Conservation (phyloP, 2,888 invertebrate genomes). For the Nemoura dubitans region DNA sequence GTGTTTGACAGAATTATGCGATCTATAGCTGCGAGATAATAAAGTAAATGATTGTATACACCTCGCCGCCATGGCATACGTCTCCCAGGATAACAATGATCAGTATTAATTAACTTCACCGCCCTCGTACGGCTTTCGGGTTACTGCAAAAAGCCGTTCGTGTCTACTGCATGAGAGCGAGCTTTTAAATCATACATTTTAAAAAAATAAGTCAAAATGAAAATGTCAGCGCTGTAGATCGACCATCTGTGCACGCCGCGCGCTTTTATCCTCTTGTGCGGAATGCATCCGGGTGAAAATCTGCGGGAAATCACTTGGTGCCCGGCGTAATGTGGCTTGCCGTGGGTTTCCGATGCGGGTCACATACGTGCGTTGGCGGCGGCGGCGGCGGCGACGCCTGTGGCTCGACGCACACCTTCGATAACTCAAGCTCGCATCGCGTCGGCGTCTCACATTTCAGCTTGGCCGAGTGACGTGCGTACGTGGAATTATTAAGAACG, state of each 20-base stretch:
- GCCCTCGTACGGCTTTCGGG: not conserved
- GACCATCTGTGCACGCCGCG: not conserved
- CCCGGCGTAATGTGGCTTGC: not conserved
- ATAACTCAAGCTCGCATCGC: not conserved
- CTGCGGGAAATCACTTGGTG: not conserved
- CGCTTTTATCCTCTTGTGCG: not conserved
- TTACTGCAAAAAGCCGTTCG: too few species aligned
- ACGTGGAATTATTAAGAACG: not conserved
- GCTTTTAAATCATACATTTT: not conserved
- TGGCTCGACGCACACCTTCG: not conserved
- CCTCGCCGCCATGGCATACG: not conserved
- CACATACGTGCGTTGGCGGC: not conserved
- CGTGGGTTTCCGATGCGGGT: not conserved
- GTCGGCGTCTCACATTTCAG: not conserved
- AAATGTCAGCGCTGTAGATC: not conserved
- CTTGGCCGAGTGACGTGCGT: not conserved
- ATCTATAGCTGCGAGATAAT: not conserved
- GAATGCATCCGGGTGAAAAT: constrained; percentile 12
- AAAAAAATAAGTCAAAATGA: not conserved
- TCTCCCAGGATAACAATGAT: not conserved
- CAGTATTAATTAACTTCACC: not conserved
- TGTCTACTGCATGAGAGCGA: not conserved
- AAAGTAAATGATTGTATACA: not conserved
- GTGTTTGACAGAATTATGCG: not conserved
- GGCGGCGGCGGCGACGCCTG: not conserved